Conservation (phyloP, 1,140 invertebrate genomes). For the Ruditapes philippinarum region DNA sequence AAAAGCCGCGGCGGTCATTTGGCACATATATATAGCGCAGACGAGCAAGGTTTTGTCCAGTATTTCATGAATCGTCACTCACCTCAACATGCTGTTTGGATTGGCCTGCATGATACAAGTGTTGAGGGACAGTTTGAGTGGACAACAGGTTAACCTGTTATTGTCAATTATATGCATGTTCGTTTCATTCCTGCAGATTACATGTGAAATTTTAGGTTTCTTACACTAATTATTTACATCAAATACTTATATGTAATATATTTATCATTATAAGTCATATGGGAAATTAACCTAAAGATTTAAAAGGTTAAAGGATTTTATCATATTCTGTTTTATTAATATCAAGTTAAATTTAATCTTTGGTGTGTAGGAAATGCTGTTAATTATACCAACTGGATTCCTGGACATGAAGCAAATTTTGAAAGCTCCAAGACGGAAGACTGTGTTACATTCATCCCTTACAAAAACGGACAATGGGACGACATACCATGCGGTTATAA, state of each 20-base stretch:
- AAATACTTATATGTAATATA: too few relatives aligned
- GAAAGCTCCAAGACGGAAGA: neutral
- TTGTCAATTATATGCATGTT: too few relatives aligned
- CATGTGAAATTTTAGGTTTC: too few relatives aligned
- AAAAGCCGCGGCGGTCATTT: conserved; percentile 27
- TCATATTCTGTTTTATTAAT: too few relatives aligned
- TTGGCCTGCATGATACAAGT: conserved; percentile 24
- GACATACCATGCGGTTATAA: conserved; percentile 8
- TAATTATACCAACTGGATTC: conserved; percentile 23
- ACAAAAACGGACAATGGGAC: conserved; percentile 11
- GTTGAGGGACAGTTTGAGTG: conserved; percentile 28
- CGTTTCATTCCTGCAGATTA: too few relatives aligned
- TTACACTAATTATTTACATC: too few relatives aligned
- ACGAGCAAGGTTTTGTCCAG: conserved; percentile 44
- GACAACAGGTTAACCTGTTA: conserved; percentile 29
- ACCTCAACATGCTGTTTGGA: conserved; percentile 20
- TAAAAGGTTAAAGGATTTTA: too few relatives aligned
- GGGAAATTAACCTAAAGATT: too few relatives aligned
- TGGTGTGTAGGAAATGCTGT: neutral
- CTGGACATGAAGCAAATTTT: conserved; percentile 2
- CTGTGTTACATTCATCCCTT: conserved; percentile 28
- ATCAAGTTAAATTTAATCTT: too few relatives aligned
- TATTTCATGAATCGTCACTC: conserved; percentile 12
- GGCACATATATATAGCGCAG: neutral
- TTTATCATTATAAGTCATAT: too few relatives aligned